phyloP scores from a whole-genome alignment of 2,888 invertebrate species.

The Nephrotoma appendiculata region DNA sequence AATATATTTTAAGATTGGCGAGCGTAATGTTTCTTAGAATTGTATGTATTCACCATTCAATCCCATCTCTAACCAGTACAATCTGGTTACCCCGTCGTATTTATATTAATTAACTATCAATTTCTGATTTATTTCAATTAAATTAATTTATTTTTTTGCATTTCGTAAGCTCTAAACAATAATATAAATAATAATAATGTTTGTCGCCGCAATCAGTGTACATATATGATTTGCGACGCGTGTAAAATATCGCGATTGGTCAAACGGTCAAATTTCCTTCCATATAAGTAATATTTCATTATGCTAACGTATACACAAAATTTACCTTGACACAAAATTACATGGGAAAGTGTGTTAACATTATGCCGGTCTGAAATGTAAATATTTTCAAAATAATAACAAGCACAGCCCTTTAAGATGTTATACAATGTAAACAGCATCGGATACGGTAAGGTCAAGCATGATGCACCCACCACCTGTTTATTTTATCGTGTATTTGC shows the following conservation, averaged over 20 bases:
- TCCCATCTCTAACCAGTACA: neutral
- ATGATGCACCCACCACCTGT: neutral
- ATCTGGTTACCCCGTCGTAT: neutral
- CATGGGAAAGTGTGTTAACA: neutral
- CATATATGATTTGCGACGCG: neutral
- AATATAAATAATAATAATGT: too few relatives aligned
- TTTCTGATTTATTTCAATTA: neutral
- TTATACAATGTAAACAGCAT: neutral
- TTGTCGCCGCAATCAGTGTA: neutral
- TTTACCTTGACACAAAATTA: neutral
- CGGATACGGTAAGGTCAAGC: neutral
- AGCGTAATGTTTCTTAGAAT: neutral
- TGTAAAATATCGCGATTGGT: neutral
- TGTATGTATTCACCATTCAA: neutral
- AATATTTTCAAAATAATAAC: neutral
- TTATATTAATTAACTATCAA: neutral
- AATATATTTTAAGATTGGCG: neutral
- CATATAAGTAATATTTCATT: neutral
- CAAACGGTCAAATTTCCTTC: neutral
- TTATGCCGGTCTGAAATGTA: neutral
- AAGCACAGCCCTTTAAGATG: neutral
- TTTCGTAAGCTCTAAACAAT: neutral
- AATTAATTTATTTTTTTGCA: neutral
- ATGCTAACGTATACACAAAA: neutral
- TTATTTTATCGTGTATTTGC: neutral